Conservation (phyloP, 2,888 invertebrate genomes). For the Pelosia muscerda region DNA sequence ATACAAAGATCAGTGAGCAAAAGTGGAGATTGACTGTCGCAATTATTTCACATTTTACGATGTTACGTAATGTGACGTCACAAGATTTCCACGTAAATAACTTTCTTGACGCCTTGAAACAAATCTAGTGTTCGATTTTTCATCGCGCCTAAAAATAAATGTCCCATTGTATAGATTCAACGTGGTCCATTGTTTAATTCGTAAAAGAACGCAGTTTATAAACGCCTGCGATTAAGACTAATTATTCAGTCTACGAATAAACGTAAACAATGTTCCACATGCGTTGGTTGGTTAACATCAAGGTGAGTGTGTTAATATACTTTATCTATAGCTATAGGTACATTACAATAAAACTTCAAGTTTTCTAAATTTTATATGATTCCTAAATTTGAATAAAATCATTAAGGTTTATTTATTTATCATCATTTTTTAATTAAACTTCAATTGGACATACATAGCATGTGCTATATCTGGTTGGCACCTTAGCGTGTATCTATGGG, state of each 20-base stretch:
- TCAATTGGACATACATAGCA: slow-evolving; percentile 11
- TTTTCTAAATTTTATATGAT: too few relatives aligned
- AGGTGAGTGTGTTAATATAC: slow-evolving; percentile 16
- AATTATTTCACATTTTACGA: neutral
- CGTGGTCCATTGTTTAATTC: slow-evolving; percentile 34
- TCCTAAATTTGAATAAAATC: too few relatives aligned
- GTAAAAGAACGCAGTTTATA: slow-evolving; percentile 31
- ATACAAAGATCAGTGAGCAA: neutral
- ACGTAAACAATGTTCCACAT: slow-evolving; percentile 27
- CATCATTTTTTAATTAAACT: too few relatives aligned
- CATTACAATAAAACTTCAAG: too few relatives aligned
- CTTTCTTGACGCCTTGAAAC: neutral
- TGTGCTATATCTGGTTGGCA: slow-evolving; percentile 12
- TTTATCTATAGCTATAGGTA: too few relatives aligned
- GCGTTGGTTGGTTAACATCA: neutral
- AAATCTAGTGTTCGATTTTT: slow-evolving; percentile 7
- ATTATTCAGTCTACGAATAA: slow-evolving; percentile 26
- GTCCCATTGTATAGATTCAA: slow-evolving; percentile 12
- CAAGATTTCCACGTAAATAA: slow-evolving; percentile 8
- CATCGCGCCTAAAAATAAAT: slow-evolving; percentile 11
- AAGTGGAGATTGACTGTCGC: neutral
- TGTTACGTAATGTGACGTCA: neutral
- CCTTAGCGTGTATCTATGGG: neutral
- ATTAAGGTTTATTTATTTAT: too few relatives aligned
- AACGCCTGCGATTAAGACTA: slow-evolving; percentile 13